A percentile compares a stretch with the other conserved stretches of the same genome.
Conservation (phyloP, 2,113 vertebrate genomes). For the Notarius quadriscutis region DNA sequence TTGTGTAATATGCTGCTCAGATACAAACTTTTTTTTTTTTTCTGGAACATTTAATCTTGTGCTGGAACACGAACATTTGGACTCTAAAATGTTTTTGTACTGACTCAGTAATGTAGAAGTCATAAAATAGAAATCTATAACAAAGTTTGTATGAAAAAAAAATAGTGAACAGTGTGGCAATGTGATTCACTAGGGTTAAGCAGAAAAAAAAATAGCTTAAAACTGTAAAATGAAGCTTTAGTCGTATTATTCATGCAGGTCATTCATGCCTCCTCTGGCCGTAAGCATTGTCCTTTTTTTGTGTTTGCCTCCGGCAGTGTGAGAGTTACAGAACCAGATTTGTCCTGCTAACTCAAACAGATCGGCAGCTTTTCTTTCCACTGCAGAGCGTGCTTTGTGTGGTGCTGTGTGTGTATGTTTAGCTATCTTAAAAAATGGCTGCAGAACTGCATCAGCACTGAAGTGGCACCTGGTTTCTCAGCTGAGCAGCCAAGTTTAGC, state of each 20-base stretch:
- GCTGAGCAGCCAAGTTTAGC: slow-evolving; percentile 47
- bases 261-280: background rate
- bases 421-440: slow-evolving; percentile 28
- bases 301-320: slow-evolving; percentile 21
- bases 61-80: too few species aligned
- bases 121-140: too few species aligned
- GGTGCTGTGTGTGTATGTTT: slow-evolving; percentile 18
- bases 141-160: too few species aligned
- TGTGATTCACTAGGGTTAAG: too few species aligned
- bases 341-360: slow-evolving; percentile 35
- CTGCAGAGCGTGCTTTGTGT: slow-evolving; percentile 23
- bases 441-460: slow-evolving; percentile 47
- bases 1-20: too few species aligned
- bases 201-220: background rate
- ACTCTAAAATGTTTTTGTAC: too few species aligned
- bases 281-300: background rate
- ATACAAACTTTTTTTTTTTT: too few species aligned
- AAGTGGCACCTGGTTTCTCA: slow-evolving; percentile 50
- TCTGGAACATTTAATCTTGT: too few species aligned
- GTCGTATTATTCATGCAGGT: background rate
- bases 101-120: too few species aligned
- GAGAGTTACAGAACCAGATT: slow-evolving; percentile 28
- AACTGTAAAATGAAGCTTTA: background rate
- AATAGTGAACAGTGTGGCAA: too few species aligned
- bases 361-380: slow-evolving; percentile 29